These are phyloP conservation scores for Rhynchonema sp. DNA, from an alignment of 2,888 invertebrate species.

Conservation along the genomic window DNA sequence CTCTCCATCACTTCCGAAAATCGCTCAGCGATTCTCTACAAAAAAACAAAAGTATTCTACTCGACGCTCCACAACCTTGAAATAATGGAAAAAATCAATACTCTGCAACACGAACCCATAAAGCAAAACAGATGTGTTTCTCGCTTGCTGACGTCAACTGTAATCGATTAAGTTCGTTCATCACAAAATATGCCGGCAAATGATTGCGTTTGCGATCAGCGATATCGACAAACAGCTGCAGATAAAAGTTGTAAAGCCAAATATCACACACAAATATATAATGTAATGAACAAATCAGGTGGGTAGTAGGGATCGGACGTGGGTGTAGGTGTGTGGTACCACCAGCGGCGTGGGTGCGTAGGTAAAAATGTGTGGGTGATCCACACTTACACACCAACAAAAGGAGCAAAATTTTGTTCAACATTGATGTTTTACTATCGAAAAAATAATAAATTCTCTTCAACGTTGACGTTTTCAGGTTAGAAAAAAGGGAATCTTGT, in stretches of 20 bases:
- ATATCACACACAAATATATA: neutral
- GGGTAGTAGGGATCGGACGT: no score
- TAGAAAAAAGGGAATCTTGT: no score
- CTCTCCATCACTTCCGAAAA: slow-evolving; percentile 74
- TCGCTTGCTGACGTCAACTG: slow-evolving; percentile 59
- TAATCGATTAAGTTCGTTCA: slow-evolving; percentile 55
- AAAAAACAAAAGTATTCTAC: no score
- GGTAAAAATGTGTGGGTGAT: no score
- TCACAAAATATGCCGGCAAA: slow-evolving; percentile 78
- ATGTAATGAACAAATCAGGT: no score
- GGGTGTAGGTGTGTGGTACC: no score
- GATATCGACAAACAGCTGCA: slow-evolving; percentile 55
- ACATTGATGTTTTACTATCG: no score
- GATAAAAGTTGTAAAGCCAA: neutral
- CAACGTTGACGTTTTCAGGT: no score
- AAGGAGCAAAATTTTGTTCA: no score
- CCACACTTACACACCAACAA: no score
- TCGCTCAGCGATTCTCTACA: slow-evolving; percentile 57
- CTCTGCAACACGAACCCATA: slow-evolving; percentile 78
- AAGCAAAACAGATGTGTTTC: slow-evolving; percentile 59
- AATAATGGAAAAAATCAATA: slow-evolving; percentile 3
- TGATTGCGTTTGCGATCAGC: slow-evolving; percentile 77
- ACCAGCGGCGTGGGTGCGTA: no score
- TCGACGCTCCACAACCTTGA: neutral
- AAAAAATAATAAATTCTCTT: no score